These are phyloP conservation scores for Pilophorus perplexus DNA, from an alignment of 2,888 invertebrate species.

Conservation along the genomic window DNA sequence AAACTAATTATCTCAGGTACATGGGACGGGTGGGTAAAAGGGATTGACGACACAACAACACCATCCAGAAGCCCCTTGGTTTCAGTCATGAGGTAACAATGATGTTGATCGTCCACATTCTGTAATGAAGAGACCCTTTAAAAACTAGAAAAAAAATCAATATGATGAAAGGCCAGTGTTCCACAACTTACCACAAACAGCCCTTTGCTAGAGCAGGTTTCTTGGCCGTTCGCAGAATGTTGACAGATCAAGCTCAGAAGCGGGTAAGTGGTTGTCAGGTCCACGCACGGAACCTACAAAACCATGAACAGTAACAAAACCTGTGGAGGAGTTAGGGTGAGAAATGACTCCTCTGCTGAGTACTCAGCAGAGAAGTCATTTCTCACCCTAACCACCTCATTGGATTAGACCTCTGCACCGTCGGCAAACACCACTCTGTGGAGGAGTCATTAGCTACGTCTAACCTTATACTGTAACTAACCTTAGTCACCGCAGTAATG, in stretches of 20 bases:
- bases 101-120: constrained; percentile 88
- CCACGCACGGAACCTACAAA: constrained; percentile 54
- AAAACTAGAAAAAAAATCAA: no score
- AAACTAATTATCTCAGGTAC: constrained; percentile 82
- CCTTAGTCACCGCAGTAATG: constrained; percentile 61
- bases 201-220: constrained; percentile 56
- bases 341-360: no score
- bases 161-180: background rate
- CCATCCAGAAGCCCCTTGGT: constrained; percentile 72
- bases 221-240: constrained; percentile 52
- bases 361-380: background rate
- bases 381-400: no score
- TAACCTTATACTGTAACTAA: background rate
- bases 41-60: constrained; percentile 73
- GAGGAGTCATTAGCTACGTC: background rate
- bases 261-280: constrained; percentile 60
- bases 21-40: constrained; percentile 91
- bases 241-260: constrained; percentile 76
- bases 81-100: constrained; percentile 90
- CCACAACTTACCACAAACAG: constrained; percentile 71
- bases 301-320: no score
- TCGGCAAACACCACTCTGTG: no score
- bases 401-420: no score
- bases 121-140: no score
- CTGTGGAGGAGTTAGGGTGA: no score